These are phyloP conservation scores for Cotesia typhae DNA, from an alignment of 1,140 invertebrate species.

Conservation along the genomic window DNA sequence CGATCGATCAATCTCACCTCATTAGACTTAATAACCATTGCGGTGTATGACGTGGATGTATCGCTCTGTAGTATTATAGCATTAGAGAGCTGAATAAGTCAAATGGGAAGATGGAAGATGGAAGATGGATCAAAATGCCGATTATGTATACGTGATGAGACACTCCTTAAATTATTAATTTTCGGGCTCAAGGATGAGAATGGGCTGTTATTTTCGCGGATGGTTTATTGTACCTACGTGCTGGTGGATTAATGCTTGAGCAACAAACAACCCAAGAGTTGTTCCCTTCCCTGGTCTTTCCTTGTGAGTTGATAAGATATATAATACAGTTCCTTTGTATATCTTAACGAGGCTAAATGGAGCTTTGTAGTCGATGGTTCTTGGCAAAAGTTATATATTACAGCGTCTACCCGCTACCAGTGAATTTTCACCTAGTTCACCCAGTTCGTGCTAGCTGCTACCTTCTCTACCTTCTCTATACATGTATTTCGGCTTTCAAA, in stretches of 20 bases:
- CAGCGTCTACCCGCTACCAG: neutral
- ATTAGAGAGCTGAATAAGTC: too few species aligned
- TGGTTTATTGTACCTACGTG: too few species aligned
- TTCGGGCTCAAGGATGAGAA: neutral
- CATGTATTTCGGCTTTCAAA: slow-evolving; percentile 8
- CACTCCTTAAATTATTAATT: neutral
- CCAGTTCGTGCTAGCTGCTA: neutral
- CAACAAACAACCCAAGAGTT: slow-evolving; percentile 7
- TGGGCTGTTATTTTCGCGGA: too few species aligned
- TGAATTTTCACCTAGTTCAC: slow-evolving; percentile 17
- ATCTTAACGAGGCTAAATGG: neutral
- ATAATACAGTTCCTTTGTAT: slow-evolving; percentile 11
- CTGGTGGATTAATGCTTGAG: neutral
- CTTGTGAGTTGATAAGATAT: neutral
- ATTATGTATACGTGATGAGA: slow-evolving; percentile 13
- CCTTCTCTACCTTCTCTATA: neutral
- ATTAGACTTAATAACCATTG: too few species aligned
- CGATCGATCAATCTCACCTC: too few species aligned
- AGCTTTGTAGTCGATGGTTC: slow-evolving; percentile 8
- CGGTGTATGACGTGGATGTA: too few species aligned
- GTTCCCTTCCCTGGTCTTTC: neutral
- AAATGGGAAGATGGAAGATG: too few species aligned
- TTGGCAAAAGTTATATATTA: neutral
- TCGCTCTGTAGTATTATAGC: too few species aligned
- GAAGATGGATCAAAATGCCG: neutral